Evolutionary conservation across 2,888 invertebrate species (phyloP).

Genomic region (Calephelis perditalis): DNA sequence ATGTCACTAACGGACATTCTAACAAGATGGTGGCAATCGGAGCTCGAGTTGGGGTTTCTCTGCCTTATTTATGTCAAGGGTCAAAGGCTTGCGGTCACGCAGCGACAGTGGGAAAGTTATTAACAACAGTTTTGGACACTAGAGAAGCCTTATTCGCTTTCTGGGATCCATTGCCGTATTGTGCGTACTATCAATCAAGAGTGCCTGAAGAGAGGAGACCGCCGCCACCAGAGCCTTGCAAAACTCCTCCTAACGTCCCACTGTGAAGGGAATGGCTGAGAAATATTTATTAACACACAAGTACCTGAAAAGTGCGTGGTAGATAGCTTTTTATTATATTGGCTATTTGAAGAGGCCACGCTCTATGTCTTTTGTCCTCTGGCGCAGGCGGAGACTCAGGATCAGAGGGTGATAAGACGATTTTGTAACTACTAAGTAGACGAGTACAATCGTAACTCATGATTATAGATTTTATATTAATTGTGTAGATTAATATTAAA

Average conservation of each 20-base stretch:
- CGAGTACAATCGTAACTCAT: conserved; percentile 40
- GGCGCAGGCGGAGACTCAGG: conserved; percentile 32
- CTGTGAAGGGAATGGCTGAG: conserved; percentile 47
- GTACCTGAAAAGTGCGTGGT: conserved; percentile 72
- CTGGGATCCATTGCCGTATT: conserved; percentile 92
- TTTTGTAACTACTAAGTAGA: conserved; percentile 76
- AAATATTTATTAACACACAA: conserved; percentile 63
- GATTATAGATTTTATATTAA: conserved; percentile 47
- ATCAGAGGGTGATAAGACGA: conserved; percentile 55
- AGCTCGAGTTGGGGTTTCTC: conserved; percentile 86
- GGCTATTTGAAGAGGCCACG: conserved; percentile 34
- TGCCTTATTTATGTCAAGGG: conserved; percentile 89
- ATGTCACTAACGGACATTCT: conserved; percentile 54
- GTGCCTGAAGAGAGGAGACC: conserved; percentile 75
- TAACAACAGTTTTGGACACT: conserved; percentile 85
- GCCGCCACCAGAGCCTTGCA: conserved; percentile 75
- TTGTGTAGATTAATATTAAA: conserved; percentile 38
- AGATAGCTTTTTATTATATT: conserved; percentile 44
- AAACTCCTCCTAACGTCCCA: conserved; percentile 71
- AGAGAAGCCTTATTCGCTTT: conserved; percentile 88
- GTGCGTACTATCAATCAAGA: conserved; percentile 90
- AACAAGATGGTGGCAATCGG: conserved; percentile 71
- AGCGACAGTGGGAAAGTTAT: conserved; percentile 78
- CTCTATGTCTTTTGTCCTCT: conserved; percentile 37
- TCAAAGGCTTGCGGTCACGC: conserved; percentile 80